Base-by-base conservation (phyloP, 1,140 invertebrate species). In the Aphidius ervi region DNA sequence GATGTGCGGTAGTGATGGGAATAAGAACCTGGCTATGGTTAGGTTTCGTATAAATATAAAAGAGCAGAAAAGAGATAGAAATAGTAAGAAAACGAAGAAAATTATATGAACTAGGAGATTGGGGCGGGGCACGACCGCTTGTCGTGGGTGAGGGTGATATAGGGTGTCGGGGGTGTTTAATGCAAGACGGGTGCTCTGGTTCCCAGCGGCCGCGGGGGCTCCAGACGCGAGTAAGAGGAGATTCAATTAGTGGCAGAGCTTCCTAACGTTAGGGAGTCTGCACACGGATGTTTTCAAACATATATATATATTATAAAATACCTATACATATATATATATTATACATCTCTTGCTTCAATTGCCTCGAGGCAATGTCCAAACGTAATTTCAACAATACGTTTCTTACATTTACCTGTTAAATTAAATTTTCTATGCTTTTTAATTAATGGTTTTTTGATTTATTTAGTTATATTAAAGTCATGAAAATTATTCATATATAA, bases 191-290 rank as follows among this genome's bases (percentile, higher is more conserved):
- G 75, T 77, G 74, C 71, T 74, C 63, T 54, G 68, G 75, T 77
- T 78, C 75, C 75, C 74, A 78, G 75, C 72, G 74, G 75, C 74
- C 70, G 75, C 71, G 69, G 74, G 74, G 72, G 70, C 69, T 77
- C 67, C 69, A 78, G 73, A 74, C 75, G 70, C 74, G 74, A 75
- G 72, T 76, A 76, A 76, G 75, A 73, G 70, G 71, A 76, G 75
- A 78, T 77, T 75, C 74, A 76, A 76, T 77, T 77, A 77, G 76
- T 72, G 74, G 76, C 76, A 76, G 74, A 77, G 76, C 75, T 77
- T 78, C 72, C 70, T 74, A 75, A 76, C 74, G 71, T 78, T 78
- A 77, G 75, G 75, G 76, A 74, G 73, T 70, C 71, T 77, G 68
- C 74, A 77, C 76, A 77, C 74, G 69, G 64, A 62, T 48, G 16